A percentile compares a stretch with the other conserved stretches of the same genome.
These are phyloP conservation scores for Ivindomyrus marchei DNA, from an alignment of 2,113 vertebrate species.

Conservation along the genomic window DNA sequence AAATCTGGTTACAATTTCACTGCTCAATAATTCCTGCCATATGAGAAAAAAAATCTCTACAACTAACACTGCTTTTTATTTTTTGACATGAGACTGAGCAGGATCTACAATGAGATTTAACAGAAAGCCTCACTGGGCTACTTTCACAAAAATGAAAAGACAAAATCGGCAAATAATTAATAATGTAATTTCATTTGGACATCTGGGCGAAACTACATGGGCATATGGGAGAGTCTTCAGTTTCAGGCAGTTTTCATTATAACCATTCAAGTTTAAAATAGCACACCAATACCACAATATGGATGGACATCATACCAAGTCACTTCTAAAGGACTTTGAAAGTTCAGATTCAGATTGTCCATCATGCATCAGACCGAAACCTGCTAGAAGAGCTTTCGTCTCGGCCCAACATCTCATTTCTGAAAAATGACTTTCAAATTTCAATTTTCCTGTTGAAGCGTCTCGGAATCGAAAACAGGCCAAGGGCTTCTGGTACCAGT, in stretches of 20 bases:
- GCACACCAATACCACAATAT: not conserved
- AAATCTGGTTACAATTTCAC: not conserved
- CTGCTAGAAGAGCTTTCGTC: not conserved
- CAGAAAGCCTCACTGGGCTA: not conserved
- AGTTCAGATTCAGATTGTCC: not conserved
- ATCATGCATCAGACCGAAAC: not conserved
- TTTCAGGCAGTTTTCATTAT: not conserved
- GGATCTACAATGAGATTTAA: not conserved
- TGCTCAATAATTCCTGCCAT: not conserved
- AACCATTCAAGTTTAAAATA: not conserved
- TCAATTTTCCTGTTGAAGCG: not conserved
- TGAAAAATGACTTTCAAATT: not conserved
- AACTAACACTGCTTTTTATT: not conserved
- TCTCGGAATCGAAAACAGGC: not conserved
- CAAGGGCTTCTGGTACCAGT: not conserved
- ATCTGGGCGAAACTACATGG: not conserved
- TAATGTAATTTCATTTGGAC: not conserved
- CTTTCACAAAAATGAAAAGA: not conserved
- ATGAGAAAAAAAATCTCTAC: not conserved
- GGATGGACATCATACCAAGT: not conserved
- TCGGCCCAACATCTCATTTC: not conserved
- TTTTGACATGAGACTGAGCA: not conserved
- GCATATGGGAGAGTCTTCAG: not conserved
- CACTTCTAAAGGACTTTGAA: not conserved
- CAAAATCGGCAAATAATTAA: not conserved